Conservation (phyloP, 2,797 vertebrate genomes). For the Yasuhikotakia modesta region DNA sequence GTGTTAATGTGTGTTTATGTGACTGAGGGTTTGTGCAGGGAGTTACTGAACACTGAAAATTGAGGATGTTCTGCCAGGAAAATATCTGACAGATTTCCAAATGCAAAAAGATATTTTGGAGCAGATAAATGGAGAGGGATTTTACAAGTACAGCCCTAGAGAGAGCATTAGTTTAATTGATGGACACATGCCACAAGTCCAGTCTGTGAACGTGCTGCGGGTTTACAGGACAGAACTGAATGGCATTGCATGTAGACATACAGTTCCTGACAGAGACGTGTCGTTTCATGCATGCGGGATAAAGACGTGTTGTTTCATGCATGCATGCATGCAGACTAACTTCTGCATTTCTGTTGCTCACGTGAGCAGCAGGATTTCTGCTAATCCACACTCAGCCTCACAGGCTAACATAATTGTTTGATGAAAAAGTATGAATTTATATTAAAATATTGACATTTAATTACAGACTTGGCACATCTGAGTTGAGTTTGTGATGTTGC, state of each 20-base stretch:
- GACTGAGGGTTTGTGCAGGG: background rate
- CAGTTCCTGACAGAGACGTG: no score
- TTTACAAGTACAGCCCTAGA: constrained; percentile 43
- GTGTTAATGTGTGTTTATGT: constrained; percentile 19
- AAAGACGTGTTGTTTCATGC: no score
- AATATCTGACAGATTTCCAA: constrained; percentile 58
- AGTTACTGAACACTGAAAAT: constrained; percentile 19
- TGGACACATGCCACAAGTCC: constrained; percentile 60
- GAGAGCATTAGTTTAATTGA: constrained; percentile 67
- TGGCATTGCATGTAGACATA: background rate
- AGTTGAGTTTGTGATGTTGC: no score
- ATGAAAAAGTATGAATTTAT: no score
- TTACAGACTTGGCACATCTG: no score
- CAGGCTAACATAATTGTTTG: no score
- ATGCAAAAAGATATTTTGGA: constrained; percentile 65
- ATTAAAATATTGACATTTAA: no score
- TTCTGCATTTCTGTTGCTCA: no score
- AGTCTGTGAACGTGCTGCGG: background rate
- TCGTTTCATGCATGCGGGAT: no score
- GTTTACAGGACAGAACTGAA: constrained; percentile 11
- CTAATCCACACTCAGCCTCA: no score
- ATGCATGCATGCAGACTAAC: no score
- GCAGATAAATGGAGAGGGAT: constrained; percentile 60
- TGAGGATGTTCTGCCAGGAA: constrained; percentile 36
- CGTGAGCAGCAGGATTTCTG: no score